phyloP scores from a whole-genome alignment of 2,113 vertebrate species.

The Capreolus pygargus region DNA sequence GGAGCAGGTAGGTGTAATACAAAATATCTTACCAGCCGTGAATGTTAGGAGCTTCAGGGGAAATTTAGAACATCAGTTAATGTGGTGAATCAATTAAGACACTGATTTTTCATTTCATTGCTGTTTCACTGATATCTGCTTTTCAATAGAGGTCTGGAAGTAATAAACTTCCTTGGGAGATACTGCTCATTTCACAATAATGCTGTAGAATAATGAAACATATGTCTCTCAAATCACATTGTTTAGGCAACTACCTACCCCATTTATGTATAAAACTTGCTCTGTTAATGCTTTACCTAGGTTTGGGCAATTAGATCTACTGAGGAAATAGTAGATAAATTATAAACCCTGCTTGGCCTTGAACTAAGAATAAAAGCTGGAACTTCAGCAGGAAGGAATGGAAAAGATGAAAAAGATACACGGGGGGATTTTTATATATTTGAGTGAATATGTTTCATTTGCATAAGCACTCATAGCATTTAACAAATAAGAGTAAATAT shows the following conservation, averaged over 20 bases:
- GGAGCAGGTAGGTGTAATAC: not conserved
- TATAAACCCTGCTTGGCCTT: not conserved
- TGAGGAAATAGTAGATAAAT: not conserved
- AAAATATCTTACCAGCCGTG: not conserved
- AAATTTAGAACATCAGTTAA: not conserved
- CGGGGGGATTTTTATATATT: not conserved
- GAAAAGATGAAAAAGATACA: not conserved
- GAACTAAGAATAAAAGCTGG: not conserved
- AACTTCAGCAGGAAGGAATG: not conserved
- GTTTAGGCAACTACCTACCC: not conserved
- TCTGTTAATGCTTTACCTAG: not conserved
- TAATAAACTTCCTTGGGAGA: not conserved
- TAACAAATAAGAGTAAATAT: not conserved
- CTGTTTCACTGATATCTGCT: not conserved
- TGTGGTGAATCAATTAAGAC: not conserved
- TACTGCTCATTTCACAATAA: not conserved
- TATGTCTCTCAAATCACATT: not conserved
- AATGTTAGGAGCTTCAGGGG: not conserved
- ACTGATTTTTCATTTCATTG: not conserved
- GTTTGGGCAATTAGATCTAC: not conserved
- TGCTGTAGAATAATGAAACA: not conserved
- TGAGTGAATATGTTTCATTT: not conserved
- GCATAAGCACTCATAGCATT: not conserved
- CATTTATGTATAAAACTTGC: not conserved
- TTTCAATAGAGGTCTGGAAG: not conserved